These are phyloP conservation scores for Lutraria rhynchaena DNA, from an alignment of 1,140 invertebrate species.

Conservation along the genomic window DNA sequence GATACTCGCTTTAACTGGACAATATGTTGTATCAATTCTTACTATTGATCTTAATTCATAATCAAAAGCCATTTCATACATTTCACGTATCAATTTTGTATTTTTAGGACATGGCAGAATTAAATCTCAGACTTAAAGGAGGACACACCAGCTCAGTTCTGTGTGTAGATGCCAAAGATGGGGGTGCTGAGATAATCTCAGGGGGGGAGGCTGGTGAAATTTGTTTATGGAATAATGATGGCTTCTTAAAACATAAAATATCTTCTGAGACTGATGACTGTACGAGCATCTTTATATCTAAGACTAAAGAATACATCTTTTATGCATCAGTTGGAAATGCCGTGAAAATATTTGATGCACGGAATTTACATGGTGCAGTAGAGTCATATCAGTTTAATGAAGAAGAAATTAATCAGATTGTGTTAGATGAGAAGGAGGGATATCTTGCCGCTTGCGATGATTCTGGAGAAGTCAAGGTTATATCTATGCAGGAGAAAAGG, in stretches of 20 bases:
- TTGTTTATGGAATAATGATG: constrained; percentile 76
- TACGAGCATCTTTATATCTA: constrained; percentile 72
- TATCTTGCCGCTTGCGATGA: constrained; percentile 79
- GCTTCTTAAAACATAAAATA: constrained; percentile 64
- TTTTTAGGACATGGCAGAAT: constrained; percentile 40
- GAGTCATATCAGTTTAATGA: constrained; percentile 71
- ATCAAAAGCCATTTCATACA: too few relatives aligned
- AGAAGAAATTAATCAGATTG: constrained; percentile 79
- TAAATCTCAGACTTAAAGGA: constrained; percentile 56
- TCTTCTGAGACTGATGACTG: constrained; percentile 67
- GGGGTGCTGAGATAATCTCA: constrained; percentile 67
- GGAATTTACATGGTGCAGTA: constrained; percentile 61
- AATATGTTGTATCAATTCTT: too few relatives aligned
- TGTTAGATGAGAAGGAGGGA: constrained; percentile 74
- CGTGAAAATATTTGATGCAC: constrained; percentile 68
- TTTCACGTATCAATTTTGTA: not conserved
- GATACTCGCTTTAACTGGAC: too few relatives aligned
- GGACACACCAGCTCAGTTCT: constrained; percentile 82
- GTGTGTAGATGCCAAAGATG: constrained; percentile 77
- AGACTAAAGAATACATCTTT: constrained; percentile 67
- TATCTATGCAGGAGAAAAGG: constrained; percentile 72
- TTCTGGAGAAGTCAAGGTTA: constrained; percentile 76
- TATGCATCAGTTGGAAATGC: constrained; percentile 74
- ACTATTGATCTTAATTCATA: too few relatives aligned
- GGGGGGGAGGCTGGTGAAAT: constrained; percentile 76